Percentiles rank a stretch among this genome's conserved stretches.
Conservation (phyloP, 2,797 vertebrate species). For the Nyctalus aviator region DNA sequence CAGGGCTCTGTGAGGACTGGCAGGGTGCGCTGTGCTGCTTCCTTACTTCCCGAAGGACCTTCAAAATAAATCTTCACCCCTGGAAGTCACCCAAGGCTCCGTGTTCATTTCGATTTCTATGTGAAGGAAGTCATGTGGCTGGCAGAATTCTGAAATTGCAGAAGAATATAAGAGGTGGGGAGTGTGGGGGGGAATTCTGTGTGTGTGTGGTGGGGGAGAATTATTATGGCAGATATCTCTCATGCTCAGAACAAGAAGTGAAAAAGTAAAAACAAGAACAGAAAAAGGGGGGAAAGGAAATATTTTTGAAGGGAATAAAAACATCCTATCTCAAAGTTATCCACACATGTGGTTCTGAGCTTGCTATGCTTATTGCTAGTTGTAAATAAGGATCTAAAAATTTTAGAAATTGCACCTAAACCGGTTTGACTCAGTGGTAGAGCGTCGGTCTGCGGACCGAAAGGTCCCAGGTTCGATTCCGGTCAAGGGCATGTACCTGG, state of each 20-base stretch:
- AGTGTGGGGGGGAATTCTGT: no score
- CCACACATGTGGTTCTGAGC: not conserved
- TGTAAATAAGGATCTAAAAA: not conserved
- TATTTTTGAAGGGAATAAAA: conserved; percentile 5
- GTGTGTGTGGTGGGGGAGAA: not conserved
- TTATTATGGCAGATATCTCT: not conserved
- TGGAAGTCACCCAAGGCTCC: not conserved
- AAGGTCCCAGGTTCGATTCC: no score
- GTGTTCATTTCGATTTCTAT: not conserved
- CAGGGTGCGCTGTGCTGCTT: no score
- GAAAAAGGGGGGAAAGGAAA: not conserved
- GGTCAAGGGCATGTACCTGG: no score
- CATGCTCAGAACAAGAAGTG: not conserved
- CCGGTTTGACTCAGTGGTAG: no score
- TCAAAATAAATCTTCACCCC: not conserved
- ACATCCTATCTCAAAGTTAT: not conserved
- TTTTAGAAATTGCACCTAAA: not conserved
- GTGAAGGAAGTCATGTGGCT: not conserved
- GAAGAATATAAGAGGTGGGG: not conserved
- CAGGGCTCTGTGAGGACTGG: not conserved
- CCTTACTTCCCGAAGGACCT: not conserved
- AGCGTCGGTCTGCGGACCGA: no score
- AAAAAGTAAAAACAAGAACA: not conserved
- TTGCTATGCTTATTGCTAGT: not conserved
- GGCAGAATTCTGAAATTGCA: not conserved